Conservation (phyloP, 2,888 invertebrate species). For the Nowickia ferox region DNA sequence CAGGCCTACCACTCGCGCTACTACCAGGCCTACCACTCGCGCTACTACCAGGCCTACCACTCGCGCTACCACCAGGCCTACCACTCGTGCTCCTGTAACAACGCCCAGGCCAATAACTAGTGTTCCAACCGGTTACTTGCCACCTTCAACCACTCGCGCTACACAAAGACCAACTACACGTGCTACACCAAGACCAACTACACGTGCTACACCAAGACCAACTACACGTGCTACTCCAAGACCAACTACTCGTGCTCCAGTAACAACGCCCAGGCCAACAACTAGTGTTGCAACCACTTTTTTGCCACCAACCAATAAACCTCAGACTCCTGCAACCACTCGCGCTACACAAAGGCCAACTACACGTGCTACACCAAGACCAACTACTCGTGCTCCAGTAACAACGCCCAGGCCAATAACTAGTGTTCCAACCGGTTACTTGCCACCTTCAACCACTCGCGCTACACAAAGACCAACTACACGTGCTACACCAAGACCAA, state of each 20-base stretch:
- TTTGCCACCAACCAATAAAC: constrained; percentile 62
- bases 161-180: constrained; percentile 44
- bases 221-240: constrained; percentile 19
- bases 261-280: constrained; percentile 24
- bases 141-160: constrained; percentile 67
- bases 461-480: too few species aligned
- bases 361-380: constrained; percentile 28
- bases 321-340: constrained; percentile 64
- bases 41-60: constrained; percentile 54
- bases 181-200: constrained; percentile 62
- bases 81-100: constrained; percentile 32
- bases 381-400: constrained; percentile 63
- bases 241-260: constrained; percentile 31
- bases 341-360: constrained; percentile 47
- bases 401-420: too few species aligned
- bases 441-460: too few species aligned
- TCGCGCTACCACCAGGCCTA: background rate
- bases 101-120: constrained; percentile 28
- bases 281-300: constrained; percentile 60
- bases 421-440: too few species aligned
- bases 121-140: constrained; percentile 59
- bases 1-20: constrained; percentile 26
- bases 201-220: constrained; percentile 46
- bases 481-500: too few species aligned
- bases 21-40: constrained; percentile 62